phyloP scores from a whole-genome alignment of 1,140 invertebrate species.

The Atopsyche davidsoni region DNA sequence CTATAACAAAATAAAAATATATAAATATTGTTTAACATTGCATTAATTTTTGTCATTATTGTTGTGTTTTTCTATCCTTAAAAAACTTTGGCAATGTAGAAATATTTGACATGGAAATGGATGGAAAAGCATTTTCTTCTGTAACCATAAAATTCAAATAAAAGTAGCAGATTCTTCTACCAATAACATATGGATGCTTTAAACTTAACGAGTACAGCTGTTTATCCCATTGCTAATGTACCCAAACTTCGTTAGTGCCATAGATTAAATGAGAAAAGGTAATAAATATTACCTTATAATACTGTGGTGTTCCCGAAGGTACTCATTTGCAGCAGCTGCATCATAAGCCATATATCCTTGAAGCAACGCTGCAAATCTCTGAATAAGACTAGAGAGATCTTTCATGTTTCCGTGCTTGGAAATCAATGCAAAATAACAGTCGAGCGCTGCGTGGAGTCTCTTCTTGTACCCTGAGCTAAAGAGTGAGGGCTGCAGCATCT shows the following conservation, averaged over 20 bases:
- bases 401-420: slow-evolving; percentile 59
- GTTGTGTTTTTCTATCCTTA: no score
- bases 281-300: slow-evolving; percentile 47
- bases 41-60: slow-evolving; percentile 1
- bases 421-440: slow-evolving; percentile 47
- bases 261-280: no score
- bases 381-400: slow-evolving; percentile 54
- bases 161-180: no score
- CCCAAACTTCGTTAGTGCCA: no score
- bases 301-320: slow-evolving; percentile 52
- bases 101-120: no score
- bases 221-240: no score
- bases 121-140: no score
- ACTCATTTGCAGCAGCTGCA: slow-evolving; percentile 51
- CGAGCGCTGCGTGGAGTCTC: slow-evolving; percentile 38
- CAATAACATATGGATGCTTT: no score
- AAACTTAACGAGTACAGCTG: no score
- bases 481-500: slow-evolving; percentile 72
- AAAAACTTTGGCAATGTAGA: no score
- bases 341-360: slow-evolving; percentile 58
- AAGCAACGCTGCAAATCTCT: slow-evolving; percentile 55
- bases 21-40: not conserved
- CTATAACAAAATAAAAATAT: slow-evolving; percentile 26
- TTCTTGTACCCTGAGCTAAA: slow-evolving; percentile 51
- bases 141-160: no score